These are phyloP conservation scores for Papilio dardanus DNA, from an alignment of 1,140 invertebrate genomes.

Conservation along the genomic window DNA sequence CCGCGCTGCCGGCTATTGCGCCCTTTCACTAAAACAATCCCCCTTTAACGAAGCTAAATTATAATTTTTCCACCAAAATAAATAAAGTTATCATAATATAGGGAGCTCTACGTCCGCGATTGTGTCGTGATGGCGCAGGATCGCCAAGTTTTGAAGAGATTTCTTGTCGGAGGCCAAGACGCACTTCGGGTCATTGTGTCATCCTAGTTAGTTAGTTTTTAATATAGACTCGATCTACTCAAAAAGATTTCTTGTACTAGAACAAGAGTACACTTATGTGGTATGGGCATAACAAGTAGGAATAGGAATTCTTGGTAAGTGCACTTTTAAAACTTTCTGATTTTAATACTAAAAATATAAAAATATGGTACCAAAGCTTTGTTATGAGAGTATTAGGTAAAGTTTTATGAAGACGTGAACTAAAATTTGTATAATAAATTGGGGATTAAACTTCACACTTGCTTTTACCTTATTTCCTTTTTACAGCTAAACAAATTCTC, in stretches of 20 bases:
- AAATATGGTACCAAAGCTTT: background rate
- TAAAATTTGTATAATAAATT: background rate
- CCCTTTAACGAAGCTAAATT: conserved; percentile 25
- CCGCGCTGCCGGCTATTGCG: conserved; percentile 34
- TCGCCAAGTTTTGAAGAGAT: too few species aligned
- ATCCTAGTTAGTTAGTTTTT: too few species aligned
- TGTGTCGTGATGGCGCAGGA: too few species aligned
- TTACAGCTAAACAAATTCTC: background rate
- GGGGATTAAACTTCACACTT: background rate
- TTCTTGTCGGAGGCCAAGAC: too few species aligned
- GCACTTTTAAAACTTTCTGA: too few species aligned
- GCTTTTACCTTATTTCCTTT: background rate
- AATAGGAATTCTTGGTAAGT: too few species aligned
- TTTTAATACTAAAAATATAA: background rate
- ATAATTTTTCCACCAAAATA: conserved; percentile 11
- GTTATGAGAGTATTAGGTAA: background rate
- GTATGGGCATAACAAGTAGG: too few species aligned
- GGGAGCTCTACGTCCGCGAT: too few species aligned
- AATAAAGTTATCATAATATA: too few species aligned
- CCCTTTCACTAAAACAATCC: conserved; percentile 36
- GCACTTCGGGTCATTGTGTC: too few species aligned
- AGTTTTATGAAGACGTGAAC: background rate
- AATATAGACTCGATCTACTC: background rate
- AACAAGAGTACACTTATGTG: background rate
- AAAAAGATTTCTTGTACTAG: background rate